Conservation (phyloP, 2,888 invertebrate genomes). For the Labia minor region DNA sequence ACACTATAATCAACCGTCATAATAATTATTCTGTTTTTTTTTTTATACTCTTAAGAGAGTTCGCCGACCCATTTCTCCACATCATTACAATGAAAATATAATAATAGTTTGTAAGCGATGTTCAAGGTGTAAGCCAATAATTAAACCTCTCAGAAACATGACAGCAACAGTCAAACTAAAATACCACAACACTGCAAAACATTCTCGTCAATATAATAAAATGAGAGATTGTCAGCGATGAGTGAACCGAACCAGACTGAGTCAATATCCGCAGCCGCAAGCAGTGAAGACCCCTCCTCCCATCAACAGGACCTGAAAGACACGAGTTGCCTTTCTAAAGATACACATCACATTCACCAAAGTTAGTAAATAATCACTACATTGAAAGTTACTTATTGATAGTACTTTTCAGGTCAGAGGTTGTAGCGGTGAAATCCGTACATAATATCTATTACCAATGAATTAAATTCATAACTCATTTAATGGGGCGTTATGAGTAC, state of each 20-base stretch:
- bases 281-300: too few relatives aligned
- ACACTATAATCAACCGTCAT: not conserved
- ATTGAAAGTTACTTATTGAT: too few relatives aligned
- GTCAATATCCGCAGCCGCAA: too few relatives aligned
- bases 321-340: too few relatives aligned
- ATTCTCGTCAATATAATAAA: not conserved
- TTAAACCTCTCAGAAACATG: not conserved
- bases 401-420: too few relatives aligned
- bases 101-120: not conserved
- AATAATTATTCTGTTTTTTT: not conserved
- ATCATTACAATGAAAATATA: not conserved
- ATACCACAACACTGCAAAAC: not conserved
- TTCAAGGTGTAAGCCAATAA: constrained; percentile 2
- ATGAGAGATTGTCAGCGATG: not conserved
- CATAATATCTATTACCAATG: too few relatives aligned
- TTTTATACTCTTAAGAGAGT: not conserved
- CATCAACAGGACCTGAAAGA: too few relatives aligned
- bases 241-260: constrained; percentile 1
- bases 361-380: too few relatives aligned
- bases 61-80: not conserved
- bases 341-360: too few relatives aligned
- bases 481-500: too few relatives aligned
- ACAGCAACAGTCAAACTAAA: not conserved
- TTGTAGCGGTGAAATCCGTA: too few relatives aligned
- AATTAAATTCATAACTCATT: too few relatives aligned